Evolutionary conservation across 1,140 invertebrate species (phyloP).

Genomic region (Macrotrachela quadricornifera): DNA sequence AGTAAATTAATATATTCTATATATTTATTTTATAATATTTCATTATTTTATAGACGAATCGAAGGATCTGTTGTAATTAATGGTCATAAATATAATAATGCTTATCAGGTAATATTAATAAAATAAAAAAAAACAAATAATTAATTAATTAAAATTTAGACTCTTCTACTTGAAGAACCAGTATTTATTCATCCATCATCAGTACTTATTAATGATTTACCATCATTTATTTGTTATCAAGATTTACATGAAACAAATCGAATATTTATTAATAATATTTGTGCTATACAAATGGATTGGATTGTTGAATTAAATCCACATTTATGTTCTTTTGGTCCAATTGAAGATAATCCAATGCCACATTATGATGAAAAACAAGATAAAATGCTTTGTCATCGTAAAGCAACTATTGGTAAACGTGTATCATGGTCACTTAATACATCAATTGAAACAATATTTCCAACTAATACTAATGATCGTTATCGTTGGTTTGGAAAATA

Average conservation of each 20-base stretch:
- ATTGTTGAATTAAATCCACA: too few relatives aligned
- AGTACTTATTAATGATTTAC: slow-evolving; percentile 43
- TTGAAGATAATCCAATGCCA: slow-evolving; percentile 19
- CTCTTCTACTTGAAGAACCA: slow-evolving; percentile 47
- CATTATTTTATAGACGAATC: not conserved
- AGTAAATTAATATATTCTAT: slow-evolving; percentile 16
- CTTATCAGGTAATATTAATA: slow-evolving; percentile 44
- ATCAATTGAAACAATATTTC: slow-evolving; percentile 49
- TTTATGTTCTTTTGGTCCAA: too few relatives aligned
- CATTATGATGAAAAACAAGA: slow-evolving; percentile 36
- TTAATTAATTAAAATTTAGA: too few relatives aligned
- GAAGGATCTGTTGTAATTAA: not conserved
- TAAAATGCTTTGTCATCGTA: slow-evolving; percentile 49
- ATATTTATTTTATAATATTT: not conserved
- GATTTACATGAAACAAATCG: slow-evolving; percentile 53
- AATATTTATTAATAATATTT: slow-evolving; percentile 43
- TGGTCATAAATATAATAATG: slow-evolving; percentile 49
- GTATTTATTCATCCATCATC: slow-evolving; percentile 68
- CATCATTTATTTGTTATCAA: slow-evolving; percentile 80
- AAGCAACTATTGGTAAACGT: slow-evolving; percentile 48
- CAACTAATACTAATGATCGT: slow-evolving; percentile 40
- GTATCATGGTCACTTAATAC: slow-evolving; percentile 50
- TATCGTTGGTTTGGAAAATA: slow-evolving; percentile 65
- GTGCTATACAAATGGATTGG: too few relatives aligned
- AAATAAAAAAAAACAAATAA: too few relatives aligned